Conservation (phyloP, 2,888 invertebrate species). For the Agriopis marginaria region DNA sequence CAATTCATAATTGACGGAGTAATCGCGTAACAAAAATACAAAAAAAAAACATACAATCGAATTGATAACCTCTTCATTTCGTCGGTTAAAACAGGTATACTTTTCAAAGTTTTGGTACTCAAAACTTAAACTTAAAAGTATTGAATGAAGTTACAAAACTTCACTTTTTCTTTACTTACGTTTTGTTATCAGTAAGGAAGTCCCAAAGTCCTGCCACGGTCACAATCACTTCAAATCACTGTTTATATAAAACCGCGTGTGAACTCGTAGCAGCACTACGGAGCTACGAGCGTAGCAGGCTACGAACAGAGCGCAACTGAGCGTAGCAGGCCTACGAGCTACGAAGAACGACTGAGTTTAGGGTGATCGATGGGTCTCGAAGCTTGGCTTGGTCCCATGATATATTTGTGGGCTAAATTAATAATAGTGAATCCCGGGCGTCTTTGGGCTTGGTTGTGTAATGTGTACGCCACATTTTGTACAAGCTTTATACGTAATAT, state of each 20-base stretch:
- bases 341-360: slow-evolving; percentile 30
- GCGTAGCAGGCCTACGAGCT: slow-evolving; percentile 45
- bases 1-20: too few relatives aligned
- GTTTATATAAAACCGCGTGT: slow-evolving; percentile 47
- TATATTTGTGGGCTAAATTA: slow-evolving; percentile 46
- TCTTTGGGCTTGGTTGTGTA: slow-evolving; percentile 5
- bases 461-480: neutral
- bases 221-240: slow-evolving; percentile 51
- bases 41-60: too few relatives aligned
- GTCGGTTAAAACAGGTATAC: too few relatives aligned
- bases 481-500: neutral
- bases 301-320: slow-evolving; percentile 71
- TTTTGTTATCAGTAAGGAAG: slow-evolving; percentile 17
- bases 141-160: neutral
- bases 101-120: too few relatives aligned
- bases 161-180: slow-evolving; percentile 17
- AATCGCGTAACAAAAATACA: too few relatives aligned
- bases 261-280: slow-evolving; percentile 53
- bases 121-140: neutral
- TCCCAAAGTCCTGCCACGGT: slow-evolving; percentile 30
- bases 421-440: slow-evolving; percentile 27
- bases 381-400: slow-evolving; percentile 46
- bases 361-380: slow-evolving; percentile 60
- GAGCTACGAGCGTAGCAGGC: slow-evolving; percentile 69
- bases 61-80: too few relatives aligned